phyloP scores from a whole-genome alignment of 2,797 vertebrate genomes.

The Gobio occitaniae region DNA sequence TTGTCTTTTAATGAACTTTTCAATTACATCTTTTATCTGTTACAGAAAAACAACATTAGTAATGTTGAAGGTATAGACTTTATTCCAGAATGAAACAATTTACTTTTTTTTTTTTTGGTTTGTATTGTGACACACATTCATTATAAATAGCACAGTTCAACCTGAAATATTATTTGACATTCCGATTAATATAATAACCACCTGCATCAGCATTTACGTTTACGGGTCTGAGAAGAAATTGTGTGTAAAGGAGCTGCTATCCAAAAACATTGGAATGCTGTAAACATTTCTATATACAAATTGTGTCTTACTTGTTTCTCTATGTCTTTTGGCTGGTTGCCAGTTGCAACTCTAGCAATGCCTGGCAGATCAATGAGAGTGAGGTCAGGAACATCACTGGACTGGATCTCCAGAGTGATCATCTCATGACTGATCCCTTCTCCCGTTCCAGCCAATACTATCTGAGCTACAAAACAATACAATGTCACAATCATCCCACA shows the following conservation, averaged over 20 bases:
- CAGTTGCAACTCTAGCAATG: constrained; percentile 77
- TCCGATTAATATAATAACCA: background rate
- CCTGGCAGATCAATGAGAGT: constrained; percentile 84
- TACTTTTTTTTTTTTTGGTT: background rate
- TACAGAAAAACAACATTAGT: no score
- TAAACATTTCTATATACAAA: background rate
- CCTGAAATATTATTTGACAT: background rate
- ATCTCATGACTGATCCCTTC: constrained; percentile 73
- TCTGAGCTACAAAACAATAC: constrained; percentile 53
- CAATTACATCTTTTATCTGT: constrained; percentile 79
- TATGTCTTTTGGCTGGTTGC: constrained; percentile 77
- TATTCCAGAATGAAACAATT: no score
- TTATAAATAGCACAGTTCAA: background rate
- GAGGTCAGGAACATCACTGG: constrained; percentile 77
- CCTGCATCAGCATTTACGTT: background rate
- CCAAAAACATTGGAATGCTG: background rate
- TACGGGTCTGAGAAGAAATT: background rate
- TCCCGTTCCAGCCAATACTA: constrained; percentile 52
- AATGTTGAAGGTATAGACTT: background rate
- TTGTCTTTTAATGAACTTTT: constrained; percentile 72
- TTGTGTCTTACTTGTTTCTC: constrained; percentile 72
- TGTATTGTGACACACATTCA: background rate
- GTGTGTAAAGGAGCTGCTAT: background rate
- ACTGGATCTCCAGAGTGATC: constrained; percentile 77
- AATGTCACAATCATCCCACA: background rate